Evolutionary conservation across 2,113 vertebrate species (phyloP).

Genomic region (Donacobius atricapilla): DNA sequence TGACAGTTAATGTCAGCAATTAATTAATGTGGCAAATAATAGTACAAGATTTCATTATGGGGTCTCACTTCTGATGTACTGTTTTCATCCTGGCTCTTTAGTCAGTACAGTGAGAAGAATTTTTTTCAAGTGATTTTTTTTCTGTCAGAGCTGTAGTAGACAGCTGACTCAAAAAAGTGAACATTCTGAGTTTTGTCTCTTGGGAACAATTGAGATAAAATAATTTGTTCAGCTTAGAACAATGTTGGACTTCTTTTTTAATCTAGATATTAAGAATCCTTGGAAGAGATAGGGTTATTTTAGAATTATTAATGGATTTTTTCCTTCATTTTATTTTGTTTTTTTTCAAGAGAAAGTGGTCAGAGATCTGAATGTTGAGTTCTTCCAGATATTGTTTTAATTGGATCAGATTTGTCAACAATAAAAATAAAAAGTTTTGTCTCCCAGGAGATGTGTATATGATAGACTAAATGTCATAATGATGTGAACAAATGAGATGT

Average conservation of each 20-base stretch:
- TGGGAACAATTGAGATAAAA: neutral
- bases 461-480: constrained; percentile 73
- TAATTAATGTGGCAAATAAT: neutral
- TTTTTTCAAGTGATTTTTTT: neutral
- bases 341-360: neutral
- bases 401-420: constrained; percentile 11
- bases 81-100: neutral
- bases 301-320: neutral
- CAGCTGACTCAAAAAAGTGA: neutral
- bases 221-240: neutral
- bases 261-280: neutral
- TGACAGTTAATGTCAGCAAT: neutral
- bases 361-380: neutral
- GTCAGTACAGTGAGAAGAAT: neutral
- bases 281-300: neutral
- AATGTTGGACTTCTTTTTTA: neutral
- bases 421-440: constrained; percentile 49
- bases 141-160: neutral
- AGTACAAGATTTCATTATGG: neutral
- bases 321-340: neutral
- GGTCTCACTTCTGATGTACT: neutral
- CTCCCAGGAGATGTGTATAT: constrained; percentile 56
- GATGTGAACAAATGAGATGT: constrained; percentile 71
- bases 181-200: neutral
- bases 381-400: neutral